Evolutionary conservation across 2,113 vertebrate genomes (phyloP).

Genomic region (Coturnix japonica): DNA sequence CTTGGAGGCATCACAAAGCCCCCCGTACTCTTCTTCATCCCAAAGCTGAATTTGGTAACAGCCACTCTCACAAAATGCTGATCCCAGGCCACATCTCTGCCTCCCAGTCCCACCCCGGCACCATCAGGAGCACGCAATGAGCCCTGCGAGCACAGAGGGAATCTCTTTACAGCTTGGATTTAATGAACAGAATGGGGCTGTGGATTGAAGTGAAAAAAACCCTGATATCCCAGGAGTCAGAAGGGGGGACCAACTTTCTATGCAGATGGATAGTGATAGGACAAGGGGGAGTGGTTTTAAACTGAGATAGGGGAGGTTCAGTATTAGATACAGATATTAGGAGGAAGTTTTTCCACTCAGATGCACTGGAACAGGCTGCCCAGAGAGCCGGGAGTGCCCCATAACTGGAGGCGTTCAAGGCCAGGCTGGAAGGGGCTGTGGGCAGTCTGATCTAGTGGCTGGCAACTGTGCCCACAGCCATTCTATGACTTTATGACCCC

Average conservation of each 20-base stretch:
- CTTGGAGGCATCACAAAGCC: neutral
- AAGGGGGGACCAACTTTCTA: too few relatives aligned
- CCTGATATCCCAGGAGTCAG: neutral
- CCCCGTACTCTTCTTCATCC: rapidly evolving
- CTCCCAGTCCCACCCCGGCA: neutral
- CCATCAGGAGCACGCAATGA: rapidly evolving
- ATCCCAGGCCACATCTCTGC: neutral
- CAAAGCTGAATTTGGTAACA: neutral
- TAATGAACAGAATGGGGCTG: rapidly evolving
- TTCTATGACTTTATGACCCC: neutral
- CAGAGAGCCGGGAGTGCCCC: too few relatives aligned
- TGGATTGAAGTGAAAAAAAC: neutral
- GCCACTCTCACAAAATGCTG: neutral
- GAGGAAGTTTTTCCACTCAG: too few relatives aligned
- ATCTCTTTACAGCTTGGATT: neutral
- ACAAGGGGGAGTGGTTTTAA: too few relatives aligned
- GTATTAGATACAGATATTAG: too few relatives aligned
- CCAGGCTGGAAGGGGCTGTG: too few relatives aligned
- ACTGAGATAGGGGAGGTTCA: too few relatives aligned
- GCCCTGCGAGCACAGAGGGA: neutral
- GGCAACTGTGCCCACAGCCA: too few relatives aligned
- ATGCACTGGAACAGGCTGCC: too few relatives aligned
- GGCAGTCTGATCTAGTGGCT: too few relatives aligned
- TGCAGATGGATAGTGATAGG: too few relatives aligned
- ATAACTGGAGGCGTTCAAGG: too few relatives aligned